phyloP scores from a whole-genome alignment of 2,113 vertebrate species.

The Macquaria australasica region DNA sequence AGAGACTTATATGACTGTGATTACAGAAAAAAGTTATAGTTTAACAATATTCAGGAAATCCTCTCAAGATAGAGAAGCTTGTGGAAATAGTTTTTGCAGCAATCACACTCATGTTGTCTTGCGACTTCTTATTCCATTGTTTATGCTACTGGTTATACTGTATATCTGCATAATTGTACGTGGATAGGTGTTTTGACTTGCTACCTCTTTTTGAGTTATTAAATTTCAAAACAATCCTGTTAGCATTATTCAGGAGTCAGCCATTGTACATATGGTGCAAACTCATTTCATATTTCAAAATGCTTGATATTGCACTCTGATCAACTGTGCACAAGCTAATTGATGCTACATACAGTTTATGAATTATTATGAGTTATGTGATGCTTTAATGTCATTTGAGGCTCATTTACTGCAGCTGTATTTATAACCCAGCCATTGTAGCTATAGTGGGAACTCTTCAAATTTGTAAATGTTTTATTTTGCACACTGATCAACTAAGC shows the following conservation, averaged over 20 bases:
- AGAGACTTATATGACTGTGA: not conserved
- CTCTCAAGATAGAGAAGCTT: not conserved
- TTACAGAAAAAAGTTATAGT: not conserved
- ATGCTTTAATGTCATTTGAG: not conserved
- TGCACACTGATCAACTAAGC: not conserved
- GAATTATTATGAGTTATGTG: not conserved
- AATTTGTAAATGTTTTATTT: not conserved
- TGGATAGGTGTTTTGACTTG: no score
- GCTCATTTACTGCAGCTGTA: not conserved
- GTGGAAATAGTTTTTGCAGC: not conserved
- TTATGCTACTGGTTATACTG: not conserved
- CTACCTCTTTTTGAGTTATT: no score
- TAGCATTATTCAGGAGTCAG: not conserved
- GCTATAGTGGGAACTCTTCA: no score
- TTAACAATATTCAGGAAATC: not conserved
- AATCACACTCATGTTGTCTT: not conserved
- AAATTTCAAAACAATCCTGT: not conserved
- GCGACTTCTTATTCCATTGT: not conserved
- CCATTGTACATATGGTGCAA: not conserved
- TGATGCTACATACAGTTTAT: not conserved
- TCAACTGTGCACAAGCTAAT: not conserved
- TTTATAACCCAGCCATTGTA: not conserved
- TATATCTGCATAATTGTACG: not conserved
- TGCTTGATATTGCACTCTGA: not conserved
- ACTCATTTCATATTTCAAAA: not conserved